phyloP scores from a whole-genome alignment of 2,888 invertebrate species.

The Alsophila aescularia region DNA sequence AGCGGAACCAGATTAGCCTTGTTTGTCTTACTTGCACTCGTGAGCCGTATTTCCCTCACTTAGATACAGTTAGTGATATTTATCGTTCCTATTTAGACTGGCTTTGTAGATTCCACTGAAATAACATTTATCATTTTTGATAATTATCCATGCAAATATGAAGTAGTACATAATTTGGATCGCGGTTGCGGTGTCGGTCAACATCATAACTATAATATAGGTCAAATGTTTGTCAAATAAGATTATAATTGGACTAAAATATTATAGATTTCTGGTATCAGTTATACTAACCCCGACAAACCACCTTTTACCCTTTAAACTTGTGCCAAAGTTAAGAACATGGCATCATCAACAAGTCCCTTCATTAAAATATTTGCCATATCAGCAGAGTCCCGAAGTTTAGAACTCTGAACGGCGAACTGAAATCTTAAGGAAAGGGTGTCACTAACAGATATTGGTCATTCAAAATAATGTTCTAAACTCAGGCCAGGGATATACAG shows the following conservation, averaged over 20 bases:
- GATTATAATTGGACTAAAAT: neutral
- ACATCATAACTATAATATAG: too few species aligned
- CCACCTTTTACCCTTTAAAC: neutral
- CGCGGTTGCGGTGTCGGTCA: too few species aligned
- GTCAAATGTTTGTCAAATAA: neutral
- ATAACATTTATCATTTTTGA: neutral
- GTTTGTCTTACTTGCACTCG: slow-evolving; percentile 59
- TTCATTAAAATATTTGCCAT: slow-evolving; percentile 25
- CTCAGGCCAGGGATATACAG: neutral
- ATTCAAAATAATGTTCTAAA: slow-evolving; percentile 10
- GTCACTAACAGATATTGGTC: slow-evolving; percentile 19
- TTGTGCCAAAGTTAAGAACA: slow-evolving; percentile 11
- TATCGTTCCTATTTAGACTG: neutral
- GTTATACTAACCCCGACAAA: too few species aligned
- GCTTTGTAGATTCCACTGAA: neutral
- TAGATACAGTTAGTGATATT: slow-evolving; percentile 26
- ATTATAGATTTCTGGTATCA: neutral
- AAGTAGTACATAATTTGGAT: too few species aligned
- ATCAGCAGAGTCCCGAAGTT: slow-evolving; percentile 14
- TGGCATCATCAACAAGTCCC: slow-evolving; percentile 18
- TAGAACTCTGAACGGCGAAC: slow-evolving; percentile 6
- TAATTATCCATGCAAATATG: too few species aligned
- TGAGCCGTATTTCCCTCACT: slow-evolving; percentile 17
- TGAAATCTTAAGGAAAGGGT: slow-evolving; percentile 13
- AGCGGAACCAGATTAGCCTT: slow-evolving; percentile 75